A percentile compares a stretch with the other conserved stretches of the same genome.
Evolutionary conservation across 2,888 invertebrate species (phyloP).

Genomic region (Dexiosoma caninum): DNA sequence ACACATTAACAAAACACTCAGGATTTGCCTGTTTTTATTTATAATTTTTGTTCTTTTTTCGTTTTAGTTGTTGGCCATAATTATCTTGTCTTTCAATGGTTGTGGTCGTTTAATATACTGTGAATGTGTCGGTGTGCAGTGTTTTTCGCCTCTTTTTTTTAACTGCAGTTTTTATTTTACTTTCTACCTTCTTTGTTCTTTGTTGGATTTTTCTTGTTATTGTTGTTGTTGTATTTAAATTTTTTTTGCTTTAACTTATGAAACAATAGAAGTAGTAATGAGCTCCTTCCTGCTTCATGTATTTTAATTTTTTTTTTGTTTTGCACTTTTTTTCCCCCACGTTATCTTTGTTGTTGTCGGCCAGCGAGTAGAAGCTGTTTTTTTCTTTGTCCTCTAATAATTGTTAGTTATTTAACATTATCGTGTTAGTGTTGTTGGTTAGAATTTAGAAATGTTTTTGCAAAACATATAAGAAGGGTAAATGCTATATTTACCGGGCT

Average conservation of each 20-base stretch:
- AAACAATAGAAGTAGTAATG: conserved; percentile 32
- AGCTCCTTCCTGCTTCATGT: background rate
- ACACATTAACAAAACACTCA: background rate
- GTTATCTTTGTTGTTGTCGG: background rate
- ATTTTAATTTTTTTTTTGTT: background rate
- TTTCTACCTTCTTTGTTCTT: background rate
- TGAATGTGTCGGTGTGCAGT: background rate
- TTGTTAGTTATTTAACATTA: conserved; percentile 18
- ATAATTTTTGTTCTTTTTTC: background rate
- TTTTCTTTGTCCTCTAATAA: background rate
- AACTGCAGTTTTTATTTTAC: background rate
- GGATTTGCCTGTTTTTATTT: background rate
- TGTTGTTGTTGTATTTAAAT: background rate
- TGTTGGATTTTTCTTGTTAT: background rate
- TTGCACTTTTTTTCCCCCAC: background rate
- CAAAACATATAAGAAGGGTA: background rate
- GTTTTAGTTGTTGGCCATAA: background rate
- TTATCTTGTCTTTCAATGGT: conserved; percentile 8
- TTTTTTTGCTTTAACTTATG: background rate
- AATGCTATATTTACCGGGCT: conserved; percentile 1
- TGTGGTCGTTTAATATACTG: conserved; percentile 31
- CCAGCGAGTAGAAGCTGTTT: background rate
- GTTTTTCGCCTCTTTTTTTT: too few species aligned
- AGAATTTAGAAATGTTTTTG: background rate
- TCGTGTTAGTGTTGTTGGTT: background rate